phyloP scores from a whole-genome alignment of 2,797 vertebrate species.

The Anas capensis region DNA sequence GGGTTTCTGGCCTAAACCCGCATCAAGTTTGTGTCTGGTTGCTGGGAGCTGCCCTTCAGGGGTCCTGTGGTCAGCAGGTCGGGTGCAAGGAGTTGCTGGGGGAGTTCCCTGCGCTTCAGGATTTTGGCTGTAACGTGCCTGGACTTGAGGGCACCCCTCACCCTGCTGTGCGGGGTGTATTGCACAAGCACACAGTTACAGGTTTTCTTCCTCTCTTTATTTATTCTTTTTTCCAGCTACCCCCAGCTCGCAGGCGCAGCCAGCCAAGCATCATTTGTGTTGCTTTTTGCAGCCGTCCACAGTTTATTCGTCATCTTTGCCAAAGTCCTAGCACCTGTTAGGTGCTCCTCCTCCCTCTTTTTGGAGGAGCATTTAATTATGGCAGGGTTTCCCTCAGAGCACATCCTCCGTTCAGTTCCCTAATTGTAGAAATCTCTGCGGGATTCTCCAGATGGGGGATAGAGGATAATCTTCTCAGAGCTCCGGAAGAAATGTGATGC shows the following conservation, averaged over 20 bases:
- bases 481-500: constrained; percentile 67
- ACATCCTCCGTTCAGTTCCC: constrained; percentile 46
- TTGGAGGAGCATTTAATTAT: constrained; percentile 64
- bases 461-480: constrained; percentile 67
- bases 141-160: not conserved
- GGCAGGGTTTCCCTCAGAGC: constrained; percentile 51
- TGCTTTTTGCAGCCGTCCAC: not conserved
- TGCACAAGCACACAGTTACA: not conserved
- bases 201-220: not conserved
- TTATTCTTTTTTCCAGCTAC: not conserved
- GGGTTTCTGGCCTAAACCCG: not conserved
- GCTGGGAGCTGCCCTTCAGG: not conserved
- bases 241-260: not conserved
- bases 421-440: constrained; percentile 68
- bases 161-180: not conserved
- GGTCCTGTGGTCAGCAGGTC: not conserved
- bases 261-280: not conserved
- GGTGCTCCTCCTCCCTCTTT: not conserved
- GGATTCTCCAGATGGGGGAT: constrained; percentile 67
- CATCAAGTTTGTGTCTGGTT: not conserved
- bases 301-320: not conserved
- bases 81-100: not conserved
- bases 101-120: not conserved
- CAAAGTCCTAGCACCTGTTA: constrained; percentile 51
- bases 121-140: not conserved